Conservation (phyloP, 2,797 vertebrate species). For the Darevskia mixta region DNA sequence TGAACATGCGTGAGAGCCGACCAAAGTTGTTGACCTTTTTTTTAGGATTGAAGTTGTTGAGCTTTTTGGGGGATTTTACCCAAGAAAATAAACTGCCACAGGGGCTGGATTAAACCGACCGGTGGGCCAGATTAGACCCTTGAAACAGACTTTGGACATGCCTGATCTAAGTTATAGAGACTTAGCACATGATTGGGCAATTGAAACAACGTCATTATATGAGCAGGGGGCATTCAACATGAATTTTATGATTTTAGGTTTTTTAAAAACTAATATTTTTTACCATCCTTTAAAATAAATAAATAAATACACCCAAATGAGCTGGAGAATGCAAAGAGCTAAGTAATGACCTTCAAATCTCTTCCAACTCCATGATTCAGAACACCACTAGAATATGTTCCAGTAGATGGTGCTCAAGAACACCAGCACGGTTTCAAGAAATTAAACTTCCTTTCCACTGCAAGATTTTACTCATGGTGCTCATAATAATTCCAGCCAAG, state of each 20-base stretch:
- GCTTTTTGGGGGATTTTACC: too few relatives aligned
- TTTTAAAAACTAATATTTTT: not conserved
- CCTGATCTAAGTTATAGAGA: not conserved
- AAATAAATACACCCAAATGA: not conserved
- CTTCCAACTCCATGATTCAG: not conserved
- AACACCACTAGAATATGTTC: not conserved
- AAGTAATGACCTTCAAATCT: not conserved
- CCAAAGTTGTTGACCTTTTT: too few relatives aligned
- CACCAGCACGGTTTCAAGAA: not conserved
- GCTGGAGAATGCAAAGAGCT: not conserved
- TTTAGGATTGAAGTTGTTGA: too few relatives aligned
- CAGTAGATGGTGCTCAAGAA: slow-evolving; percentile 26
- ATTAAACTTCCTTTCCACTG: not conserved
- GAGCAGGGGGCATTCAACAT: not conserved
- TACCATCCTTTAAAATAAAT: not conserved
- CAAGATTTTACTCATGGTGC: not conserved
- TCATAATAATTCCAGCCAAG: not conserved
- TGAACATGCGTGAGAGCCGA: too few relatives aligned
- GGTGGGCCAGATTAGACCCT: too few relatives aligned
- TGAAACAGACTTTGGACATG: too few relatives aligned
- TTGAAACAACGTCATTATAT: not conserved
- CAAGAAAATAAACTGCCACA: too few relatives aligned
- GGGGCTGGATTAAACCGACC: too few relatives aligned
- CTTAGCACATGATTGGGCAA: not conserved
- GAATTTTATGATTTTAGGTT: not conserved